Evolutionary conservation across 2,797 vertebrate genomes (phyloP).

Genomic region (Sebastes cheni): DNA sequence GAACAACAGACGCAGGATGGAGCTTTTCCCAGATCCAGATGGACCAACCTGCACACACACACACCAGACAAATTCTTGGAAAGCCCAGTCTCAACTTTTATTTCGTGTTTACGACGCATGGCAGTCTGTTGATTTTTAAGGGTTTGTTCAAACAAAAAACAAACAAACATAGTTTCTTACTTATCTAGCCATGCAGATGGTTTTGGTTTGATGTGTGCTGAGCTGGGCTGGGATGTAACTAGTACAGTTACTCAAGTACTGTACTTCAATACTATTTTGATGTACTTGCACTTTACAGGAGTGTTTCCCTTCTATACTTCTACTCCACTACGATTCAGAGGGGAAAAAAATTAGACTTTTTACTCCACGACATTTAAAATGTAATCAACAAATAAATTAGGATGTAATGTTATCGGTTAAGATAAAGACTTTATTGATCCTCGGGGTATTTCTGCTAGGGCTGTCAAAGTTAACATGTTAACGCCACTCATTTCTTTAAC

Average conservation of each 20-base stretch:
- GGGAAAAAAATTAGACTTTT: fast-evolving
- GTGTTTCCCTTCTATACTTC: neutral
- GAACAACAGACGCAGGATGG: conserved; percentile 90
- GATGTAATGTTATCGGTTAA: too few species aligned
- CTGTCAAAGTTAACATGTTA: too few species aligned
- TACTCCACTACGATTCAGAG: neutral
- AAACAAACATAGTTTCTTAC: neutral
- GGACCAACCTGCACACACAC: conserved; percentile 85
- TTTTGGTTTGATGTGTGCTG: neutral
- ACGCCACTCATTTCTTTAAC: too few species aligned
- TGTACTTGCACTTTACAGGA: neutral
- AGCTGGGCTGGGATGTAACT: too few species aligned
- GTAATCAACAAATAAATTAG: too few species aligned
- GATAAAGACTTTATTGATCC: too few species aligned
- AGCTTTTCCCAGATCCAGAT: conserved; percentile 93
- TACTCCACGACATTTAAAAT: too few species aligned
- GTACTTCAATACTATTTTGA: neutral
- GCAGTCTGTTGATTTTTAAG: neutral
- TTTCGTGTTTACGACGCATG: neutral
- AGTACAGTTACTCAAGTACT: too few species aligned
- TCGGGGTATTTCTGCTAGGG: too few species aligned
- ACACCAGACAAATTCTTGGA: neutral
- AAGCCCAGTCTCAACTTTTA: neutral
- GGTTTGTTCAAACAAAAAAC: neutral
- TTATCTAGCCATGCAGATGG: neutral